Evolutionary conservation across 2,888 invertebrate genomes (phyloP).

Genomic region (Hartigia nigra): DNA sequence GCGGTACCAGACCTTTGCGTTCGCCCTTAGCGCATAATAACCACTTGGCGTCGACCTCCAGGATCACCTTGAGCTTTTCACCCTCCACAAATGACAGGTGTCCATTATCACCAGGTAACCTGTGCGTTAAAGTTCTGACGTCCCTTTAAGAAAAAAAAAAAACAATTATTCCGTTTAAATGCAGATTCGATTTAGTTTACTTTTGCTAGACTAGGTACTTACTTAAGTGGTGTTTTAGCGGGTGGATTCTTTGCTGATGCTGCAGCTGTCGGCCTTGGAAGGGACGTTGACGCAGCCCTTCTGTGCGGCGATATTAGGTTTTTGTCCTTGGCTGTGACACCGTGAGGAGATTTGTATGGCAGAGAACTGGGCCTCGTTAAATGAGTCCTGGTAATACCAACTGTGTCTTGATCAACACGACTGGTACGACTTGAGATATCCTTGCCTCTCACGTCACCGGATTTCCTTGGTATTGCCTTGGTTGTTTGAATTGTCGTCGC

Average conservation of each 20-base stretch:
- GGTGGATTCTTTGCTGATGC: slow-evolving; percentile 42
- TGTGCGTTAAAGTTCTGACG: slow-evolving; percentile 79
- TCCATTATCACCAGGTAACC: slow-evolving; percentile 81
- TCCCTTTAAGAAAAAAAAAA: slow-evolving; percentile 67
- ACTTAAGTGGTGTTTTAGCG: slow-evolving; percentile 65
- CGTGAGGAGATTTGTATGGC: slow-evolving; percentile 71
- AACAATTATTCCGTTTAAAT: background rate
- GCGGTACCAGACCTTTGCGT: slow-evolving; percentile 81
- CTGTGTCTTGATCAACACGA: slow-evolving; percentile 72
- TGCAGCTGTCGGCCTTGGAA: slow-evolving; percentile 67
- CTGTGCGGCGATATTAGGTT: slow-evolving; percentile 67
- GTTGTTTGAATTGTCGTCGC: slow-evolving; percentile 27
- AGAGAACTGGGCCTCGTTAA: slow-evolving; percentile 75
- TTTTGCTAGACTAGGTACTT: slow-evolving; percentile 41
- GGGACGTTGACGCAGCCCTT: slow-evolving; percentile 77
- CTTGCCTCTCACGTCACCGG: slow-evolving; percentile 39
- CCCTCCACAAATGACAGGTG: slow-evolving; percentile 83
- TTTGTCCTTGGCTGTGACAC: slow-evolving; percentile 53
- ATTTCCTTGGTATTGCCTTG: slow-evolving; percentile 37
- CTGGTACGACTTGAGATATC: slow-evolving; percentile 68
- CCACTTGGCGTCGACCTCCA: slow-evolving; percentile 83
- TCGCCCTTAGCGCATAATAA: slow-evolving; percentile 80
- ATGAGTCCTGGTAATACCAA: slow-evolving; percentile 61
- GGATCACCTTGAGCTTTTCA: slow-evolving; percentile 77
- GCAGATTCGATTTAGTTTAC: background rate